Percentiles rank a stretch among this genome's conserved stretches.
Conservation (phyloP, 2,888 invertebrate species). For the Rhorus exstirpatorius region DNA sequence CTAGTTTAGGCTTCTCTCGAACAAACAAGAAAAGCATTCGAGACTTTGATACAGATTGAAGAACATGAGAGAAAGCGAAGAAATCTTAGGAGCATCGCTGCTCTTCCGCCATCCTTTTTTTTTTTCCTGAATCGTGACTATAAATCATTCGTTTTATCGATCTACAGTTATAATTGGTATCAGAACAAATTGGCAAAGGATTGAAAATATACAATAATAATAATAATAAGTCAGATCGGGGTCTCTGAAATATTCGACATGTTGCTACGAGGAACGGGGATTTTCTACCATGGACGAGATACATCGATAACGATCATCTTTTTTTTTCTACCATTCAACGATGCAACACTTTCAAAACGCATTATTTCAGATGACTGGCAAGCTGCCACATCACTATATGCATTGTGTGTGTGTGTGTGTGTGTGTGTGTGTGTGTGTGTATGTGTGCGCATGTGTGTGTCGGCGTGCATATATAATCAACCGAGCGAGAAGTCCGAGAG, state of each 20-base stretch:
- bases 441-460: too few relatives aligned
- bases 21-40: slow-evolving; percentile 21
- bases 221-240: background rate
- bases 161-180: slow-evolving; percentile 69
- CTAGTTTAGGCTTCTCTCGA: slow-evolving; percentile 38
- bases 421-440: background rate
- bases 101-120: slow-evolving; percentile 32
- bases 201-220: slow-evolving; percentile 58
- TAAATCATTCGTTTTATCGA: slow-evolving; percentile 67
- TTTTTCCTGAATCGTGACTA: slow-evolving; percentile 48
- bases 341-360: slow-evolving; percentile 70
- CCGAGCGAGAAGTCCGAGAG: slow-evolving; percentile 39
- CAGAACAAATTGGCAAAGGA: slow-evolving; percentile 35
- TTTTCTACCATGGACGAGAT: slow-evolving; percentile 53
- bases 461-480: slow-evolving; percentile 3
- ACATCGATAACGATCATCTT: slow-evolving; percentile 75
- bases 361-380: slow-evolving; percentile 80
- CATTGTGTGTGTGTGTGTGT: background rate
- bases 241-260: slow-evolving; percentile 21
- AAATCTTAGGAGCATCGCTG: background rate
- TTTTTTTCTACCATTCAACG: slow-evolving; percentile 29
- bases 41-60: slow-evolving; percentile 60
- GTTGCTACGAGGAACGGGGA: slow-evolving; percentile 34
- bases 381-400: slow-evolving; percentile 51
- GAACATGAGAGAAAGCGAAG: slow-evolving; percentile 61